Evolutionary conservation across 1,140 invertebrate genomes (phyloP), one percentile per base, ranked within the genome.

Genomic region (Danaus melanippus): DNA sequence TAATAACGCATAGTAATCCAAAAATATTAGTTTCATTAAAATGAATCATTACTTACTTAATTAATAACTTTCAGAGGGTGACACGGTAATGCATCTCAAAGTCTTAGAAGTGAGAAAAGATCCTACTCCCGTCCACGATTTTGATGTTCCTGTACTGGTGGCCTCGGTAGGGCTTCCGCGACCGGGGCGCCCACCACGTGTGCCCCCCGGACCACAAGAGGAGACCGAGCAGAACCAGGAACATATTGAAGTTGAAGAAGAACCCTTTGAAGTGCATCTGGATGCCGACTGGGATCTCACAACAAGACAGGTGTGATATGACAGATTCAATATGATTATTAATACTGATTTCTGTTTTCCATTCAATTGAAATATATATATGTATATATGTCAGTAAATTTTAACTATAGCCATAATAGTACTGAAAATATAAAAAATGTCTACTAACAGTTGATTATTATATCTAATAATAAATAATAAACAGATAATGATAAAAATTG

Each of bases 101-200:
- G 93, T 96, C 9, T 90, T 94, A 0, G 90, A 90, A 69, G 88
- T 94, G 40, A 90, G 92, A 43, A 89, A 90, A n/a, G 93, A 95
- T 78, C 96, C 96, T 4, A 89, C 91, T n/a, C 87, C 90, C 9
- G 95, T 98, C 5, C 87, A 92, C 49, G 96, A 97, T 86, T 94
- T 96, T 82, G 93, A 97, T 86, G 97, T 98, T 2, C 97, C 97
- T 0, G 91, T 98, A 40, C 92, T 97, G 68, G 87, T 94, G 43
- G 89, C 90, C 68, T 74, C 76, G 81, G 74, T 89, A 89, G 81
- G 75, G 79, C 53, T 90, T 87, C 74, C 89, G 86, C 63, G 84
- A 60, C 60, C 77, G 0, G 76, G 78, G 1, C 52, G 69, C 3
- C 70, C 71, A 0, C 67, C 53, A 0, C 53, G 69, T 1, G 50